Evolutionary conservation across 2,113 vertebrate genomes (phyloP), one percentile per base, ranked within the genome.

Genomic region (Ascaphus truei): DNA sequence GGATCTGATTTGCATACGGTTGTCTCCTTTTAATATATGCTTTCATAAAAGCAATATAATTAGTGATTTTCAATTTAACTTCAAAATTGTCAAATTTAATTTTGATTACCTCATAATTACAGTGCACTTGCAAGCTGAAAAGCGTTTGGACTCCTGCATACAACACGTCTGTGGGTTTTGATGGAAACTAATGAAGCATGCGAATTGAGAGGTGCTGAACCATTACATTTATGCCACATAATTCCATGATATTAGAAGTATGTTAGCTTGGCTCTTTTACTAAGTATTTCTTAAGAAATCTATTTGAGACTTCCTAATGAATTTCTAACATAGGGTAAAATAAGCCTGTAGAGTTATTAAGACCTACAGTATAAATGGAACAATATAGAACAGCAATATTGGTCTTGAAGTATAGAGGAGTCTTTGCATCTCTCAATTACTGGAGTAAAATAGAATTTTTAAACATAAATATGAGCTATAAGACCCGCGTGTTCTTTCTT

Each of bases 61-160:
- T 78, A 84, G 75, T 62, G 80, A 79, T 77, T 86, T 86, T 80
- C 81, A 84, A 78, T 86, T 86, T 86, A 79, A 79, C 73, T 83
- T 83, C 56, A 80, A 83, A 88, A 79, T 73, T 63, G 65, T 74
- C 78, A 76, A 81, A 77, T 79, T 83, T 81, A 79, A 75, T 81
- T 85, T 83, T 86, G 77, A 85, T 89, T 82, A 75, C 57, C 72
- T 83, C 73, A 73, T 85, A 80, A 85, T 80, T 81, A 78, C 73
- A 75, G 58, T 67, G 75, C 69, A 68, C 71, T 62, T 74, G 71
- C 67, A 73, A 62, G 73, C 71, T 77, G 75, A 83, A 75, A 79
- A 50, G 51, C 36, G 80, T 79, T 60, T 71, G 65, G 71, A 72
- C 62, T 82, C 73, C 69, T 74, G 48, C 75, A 73, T 45, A 80